Evolutionary conservation across 1,140 invertebrate species (phyloP), one percentile per base, ranked within the genome.

Genomic region (Heliconius melpomene): DNA sequence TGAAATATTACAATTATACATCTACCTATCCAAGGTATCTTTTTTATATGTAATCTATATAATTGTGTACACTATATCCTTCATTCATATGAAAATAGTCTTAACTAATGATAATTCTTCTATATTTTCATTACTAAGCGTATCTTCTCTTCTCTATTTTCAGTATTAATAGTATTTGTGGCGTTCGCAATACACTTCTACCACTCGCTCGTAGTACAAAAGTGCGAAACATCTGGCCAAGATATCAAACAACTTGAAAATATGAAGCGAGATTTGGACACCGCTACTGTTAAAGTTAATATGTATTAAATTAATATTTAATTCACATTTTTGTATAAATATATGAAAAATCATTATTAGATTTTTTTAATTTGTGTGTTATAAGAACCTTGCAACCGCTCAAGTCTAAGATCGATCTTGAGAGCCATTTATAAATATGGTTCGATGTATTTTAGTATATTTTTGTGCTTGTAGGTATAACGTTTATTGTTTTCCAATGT

Each of bases 101-200:
- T 36, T 36, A 36, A 36, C 3, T 7, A 36, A 36, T 36, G 32
- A 36, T 36, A 32, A 36, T 36, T 36, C 3, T 36, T 36, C 40
- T 46, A 40, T 46, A 46, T 40, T 40, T 40, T 40, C 38, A 11
- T 9, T 40, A 46, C 5, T 46, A 46, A 46, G 11, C 13, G 0
- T 52, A 52, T 23, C 1, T n/a, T 23, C 20, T 50, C 7, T n/a
- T n/a, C n/a, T 57, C n/a, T 82, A 71, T 70, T 89, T 93, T 76
- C 93, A 95, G 97, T 98, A 60, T 95, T 98, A 77, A 95, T 98
- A 83, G 95, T 98, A 18, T 98, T 99, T 89, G 96, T 98, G 60
- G 96, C 96, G 9, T 99, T 99, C 93, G 97, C 98, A 0, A 96
- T 98, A 20, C 97, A 98, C 90, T 99, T 99, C 92, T 98, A 99